Base-by-base conservation (phyloP, 1,140 invertebrate genomes). In the Aphidius ervi region DNA sequence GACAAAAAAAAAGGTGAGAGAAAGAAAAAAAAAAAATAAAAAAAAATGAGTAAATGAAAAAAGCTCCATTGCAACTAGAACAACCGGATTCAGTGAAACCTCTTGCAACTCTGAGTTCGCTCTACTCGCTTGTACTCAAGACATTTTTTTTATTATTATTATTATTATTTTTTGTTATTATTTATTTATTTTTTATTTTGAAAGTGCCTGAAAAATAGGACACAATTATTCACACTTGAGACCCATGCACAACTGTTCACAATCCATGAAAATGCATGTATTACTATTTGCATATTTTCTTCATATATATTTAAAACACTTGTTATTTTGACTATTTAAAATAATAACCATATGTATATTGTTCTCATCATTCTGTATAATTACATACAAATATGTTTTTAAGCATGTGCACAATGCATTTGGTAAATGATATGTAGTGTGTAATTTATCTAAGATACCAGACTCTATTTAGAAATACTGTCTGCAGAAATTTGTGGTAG, bases 211-310 rank as follows among this genome's bases (percentile, higher is more conserved):
- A 42, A 31, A 54, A 54, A 39, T 54, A 54, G 52, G 52, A 54
- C 52, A 42, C 52, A 54, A 54, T 54, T 54, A 54, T 54, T 54
- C 52, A 54, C 52, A 54, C 52, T 54, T 40, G 39, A 54, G 31
- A 52, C 49, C 52, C 9, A 10, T 5, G 39, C 52, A 10, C 4
- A 37, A 37, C 41, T 42, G 52, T 41, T 37, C 41, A 40, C 42
- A 10, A 54, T 54, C 52, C 52, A 43, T 54, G 52, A 42, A 54
- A 54, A 54, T 54, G 52, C 52, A 54, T 54, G 20, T 43, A 54
- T 16, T 16, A 41, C n/a, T 42, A 54, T 54, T 54, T 54, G 39
- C 40, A 54, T 54, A 40, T 54, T 54, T 54, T 42, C 42, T 43
- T 31, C 23, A 31, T 31, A 31, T 31, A 31, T 31, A 31, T 31